Percentiles rank a stretch among this genome's conserved stretches.
Evolutionary conservation across 2,888 invertebrate genomes (phyloP).

Genomic region (Eupelmus urozonus): DNA sequence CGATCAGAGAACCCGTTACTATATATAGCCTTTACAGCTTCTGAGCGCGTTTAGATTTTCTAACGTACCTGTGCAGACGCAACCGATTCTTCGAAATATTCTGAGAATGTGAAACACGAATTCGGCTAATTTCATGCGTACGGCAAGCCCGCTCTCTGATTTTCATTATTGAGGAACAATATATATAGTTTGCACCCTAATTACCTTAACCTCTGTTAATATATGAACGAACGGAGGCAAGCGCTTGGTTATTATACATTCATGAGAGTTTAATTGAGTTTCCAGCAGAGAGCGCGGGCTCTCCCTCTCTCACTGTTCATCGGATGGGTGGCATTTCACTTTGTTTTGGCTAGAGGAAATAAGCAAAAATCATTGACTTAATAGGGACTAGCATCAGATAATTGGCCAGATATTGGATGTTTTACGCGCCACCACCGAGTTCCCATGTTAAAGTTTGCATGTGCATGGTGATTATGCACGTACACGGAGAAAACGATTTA

Average conservation of each 20-base stretch:
- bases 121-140: no score
- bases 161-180: constrained; percentile 55
- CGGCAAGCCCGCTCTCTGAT: background rate
- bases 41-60: constrained; percentile 30
- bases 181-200: constrained; percentile 50
- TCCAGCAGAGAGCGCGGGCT: no score
- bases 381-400: no score
- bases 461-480: no score
- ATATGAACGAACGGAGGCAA: constrained; percentile 44
- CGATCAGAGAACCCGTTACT: background rate
- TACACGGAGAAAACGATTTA: no score
- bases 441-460: no score
- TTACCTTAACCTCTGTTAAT: constrained; percentile 56
- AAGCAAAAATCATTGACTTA: constrained; percentile 42
- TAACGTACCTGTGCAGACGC: constrained; percentile 3
- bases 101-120: constrained; percentile 48
- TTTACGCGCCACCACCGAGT: no score
- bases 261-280: constrained; percentile 58
- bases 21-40: no score
- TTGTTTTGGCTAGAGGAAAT: constrained; percentile 34
- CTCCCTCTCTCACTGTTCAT: no score
- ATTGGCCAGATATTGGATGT: no score
- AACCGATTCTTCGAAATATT: constrained; percentile 34
- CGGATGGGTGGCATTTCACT: no score
- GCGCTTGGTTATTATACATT: constrained; percentile 51